Percentiles rank a stretch among this genome's conserved stretches.
Evolutionary conservation across 1,140 invertebrate species (phyloP).

Genomic region (Pseudomyrmex dendroicus): DNA sequence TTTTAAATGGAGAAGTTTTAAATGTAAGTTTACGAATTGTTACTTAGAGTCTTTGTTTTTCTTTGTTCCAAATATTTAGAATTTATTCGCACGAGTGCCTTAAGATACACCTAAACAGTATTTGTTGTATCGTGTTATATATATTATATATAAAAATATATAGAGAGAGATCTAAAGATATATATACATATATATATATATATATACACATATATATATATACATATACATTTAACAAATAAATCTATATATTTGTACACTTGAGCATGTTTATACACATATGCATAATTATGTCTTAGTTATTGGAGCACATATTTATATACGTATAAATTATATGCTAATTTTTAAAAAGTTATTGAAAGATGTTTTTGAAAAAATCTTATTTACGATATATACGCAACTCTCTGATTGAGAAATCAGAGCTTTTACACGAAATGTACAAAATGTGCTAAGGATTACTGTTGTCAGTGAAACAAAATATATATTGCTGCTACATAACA

Average conservation of each 20-base stretch:
- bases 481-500: conserved; percentile 4
- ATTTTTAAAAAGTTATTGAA: conserved; percentile 48
- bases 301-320: conserved; percentile 44
- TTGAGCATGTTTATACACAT: conserved; percentile 67
- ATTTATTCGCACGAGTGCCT: conserved; percentile 80
- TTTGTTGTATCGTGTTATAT: conserved; percentile 74
- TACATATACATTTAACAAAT: conserved; percentile 49
- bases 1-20: conserved; percentile 59
- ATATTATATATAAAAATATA: conserved; percentile 62
- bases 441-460: conserved; percentile 41
- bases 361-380: conserved; percentile 18
- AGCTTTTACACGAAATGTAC: conserved; percentile 35
- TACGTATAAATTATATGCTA: conserved; percentile 46
- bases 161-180: conserved; percentile 61
- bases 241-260: conserved; percentile 61
- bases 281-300: conserved; percentile 63
- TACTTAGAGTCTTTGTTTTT: conserved; percentile 68
- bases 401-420: conserved; percentile 34
- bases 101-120: conserved; percentile 79
- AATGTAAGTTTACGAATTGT: conserved; percentile 68
- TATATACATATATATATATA: conserved; percentile 56
- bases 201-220: conserved; percentile 56
- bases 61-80: conserved; percentile 70
- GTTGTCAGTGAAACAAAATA: conserved; percentile 35
- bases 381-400: conserved; percentile 5